Base-by-base conservation (phyloP, 2,888 invertebrate species). In the Thyatira batis region DNA sequence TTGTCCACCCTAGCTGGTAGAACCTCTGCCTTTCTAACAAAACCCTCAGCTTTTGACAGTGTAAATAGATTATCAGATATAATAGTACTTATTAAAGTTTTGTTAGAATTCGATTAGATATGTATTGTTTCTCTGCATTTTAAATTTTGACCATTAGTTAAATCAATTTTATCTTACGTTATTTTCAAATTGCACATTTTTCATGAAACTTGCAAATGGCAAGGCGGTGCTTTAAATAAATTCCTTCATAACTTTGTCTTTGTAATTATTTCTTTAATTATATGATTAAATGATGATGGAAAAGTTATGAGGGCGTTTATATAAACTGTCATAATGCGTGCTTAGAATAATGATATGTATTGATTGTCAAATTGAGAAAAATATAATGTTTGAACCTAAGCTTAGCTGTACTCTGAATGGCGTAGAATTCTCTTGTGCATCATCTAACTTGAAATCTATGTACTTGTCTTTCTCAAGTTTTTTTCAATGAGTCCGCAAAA, bases 191-290 rank as follows among this genome's bases (percentile, higher is more conserved):
- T 13, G 39, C 39, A 17, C 17, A 13, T 8, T 5, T 17, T 6
- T 17, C 39, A 39, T 39, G 8, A 8, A 39, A 17, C 17, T 39
- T 39, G 17, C 3, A 39, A 87, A 86, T 86, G 89, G 84, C 87
- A 80, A 80, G 88, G 80, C 84, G 77, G 84, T 85, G 86, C 75
- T 39, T 33, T 13, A 4, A 4, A 23, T 23, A 30, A 30, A 30
- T 8, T 1, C 8, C 6, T 39, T 39, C 17, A 39, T 6, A 39
- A 39, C 39, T 39, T 13, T 39, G n/a, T 17, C 17, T 8, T 17
- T 8, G 1, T 11, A 17, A 17, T n/a, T 17, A 2, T 2, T 17
- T 17, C 13, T 6, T 39, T 8, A 0, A 1, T 6, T 11, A 11
- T 30, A 39, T 39, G 1, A 17, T 5, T 39, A 23, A 23, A 4